Base-by-base conservation (phyloP, 2,797 vertebrate genomes). In the Cyclopterus lumpus region DNA sequence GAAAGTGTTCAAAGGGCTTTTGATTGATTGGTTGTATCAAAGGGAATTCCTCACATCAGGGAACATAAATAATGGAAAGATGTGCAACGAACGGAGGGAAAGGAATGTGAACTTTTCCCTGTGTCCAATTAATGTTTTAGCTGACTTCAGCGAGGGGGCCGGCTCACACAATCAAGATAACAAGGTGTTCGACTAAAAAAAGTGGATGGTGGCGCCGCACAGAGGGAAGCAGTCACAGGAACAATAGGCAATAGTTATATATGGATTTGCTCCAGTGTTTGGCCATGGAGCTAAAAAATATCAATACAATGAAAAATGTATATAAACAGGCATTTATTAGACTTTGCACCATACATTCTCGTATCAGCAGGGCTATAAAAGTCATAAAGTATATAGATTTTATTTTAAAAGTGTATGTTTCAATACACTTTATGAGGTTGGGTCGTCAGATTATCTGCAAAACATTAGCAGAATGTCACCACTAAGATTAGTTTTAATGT, bases 91-190 rank as follows among this genome's bases (percentile, higher is more conserved):
- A 89, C 86, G 84, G 86, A 89, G 87, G 65, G 67, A 67, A 90
- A 53, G 92, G 82, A 86, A 92, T 90, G 86, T 93, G 93, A 95
- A 95, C 93, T 94, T 95, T 90, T 93, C 85, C 72, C 67, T 80
- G 81, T 91, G 91, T 93, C 88, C 93, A 95, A 94, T 95, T 94
- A 95, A 93, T 94, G 90, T 94, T 94, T 95, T 91, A 93, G 92
- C 93, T 94, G 92, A 94, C 91, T 93, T 93, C 90, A 93, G 92
- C 90, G 79, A 69, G 67, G 82, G 49, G 85, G 77, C 82, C 87
- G 77, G 86, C 83, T 91, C 80, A 82, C 82, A 83, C 90, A 89
- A 90, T 92, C 90, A 87, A 88, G 90, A 92, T 93, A 94, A 93
- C 86, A 94, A 94, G 90, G 85, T 89, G 90, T 90, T 91, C 76